These are phyloP conservation scores for Poecile montanus DNA, from an alignment of 2,797 vertebrate species.

Conservation along the genomic window DNA sequence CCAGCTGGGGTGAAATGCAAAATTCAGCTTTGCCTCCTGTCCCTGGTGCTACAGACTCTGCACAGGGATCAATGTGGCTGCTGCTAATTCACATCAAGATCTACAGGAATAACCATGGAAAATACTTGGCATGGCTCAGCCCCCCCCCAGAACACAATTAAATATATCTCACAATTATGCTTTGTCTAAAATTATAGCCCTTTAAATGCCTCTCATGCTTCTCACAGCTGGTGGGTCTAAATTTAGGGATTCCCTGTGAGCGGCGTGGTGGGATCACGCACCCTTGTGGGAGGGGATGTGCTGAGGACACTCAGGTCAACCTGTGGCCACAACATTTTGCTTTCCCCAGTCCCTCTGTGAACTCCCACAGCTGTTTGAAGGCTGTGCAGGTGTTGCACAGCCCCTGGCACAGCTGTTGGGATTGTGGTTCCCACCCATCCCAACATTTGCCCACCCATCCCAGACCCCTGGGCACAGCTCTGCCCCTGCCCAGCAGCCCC, in stretches of 20 bases:
- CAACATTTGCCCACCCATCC: background rate
- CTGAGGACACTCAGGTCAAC: background rate
- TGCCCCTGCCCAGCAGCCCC: background rate
- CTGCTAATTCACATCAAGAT: background rate
- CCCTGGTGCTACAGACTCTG: accelerated
- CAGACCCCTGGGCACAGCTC: background rate
- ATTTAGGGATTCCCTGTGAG: slow-evolving; percentile 36
- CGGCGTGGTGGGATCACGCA: accelerated
- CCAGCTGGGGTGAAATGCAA: background rate
- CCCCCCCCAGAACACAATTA: slow-evolving; percentile 15
- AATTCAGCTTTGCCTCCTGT: background rate
- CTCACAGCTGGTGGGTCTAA: slow-evolving; percentile 57
- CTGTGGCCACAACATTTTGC: background rate
- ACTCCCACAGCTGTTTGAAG: background rate
- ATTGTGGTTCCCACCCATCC: background rate
- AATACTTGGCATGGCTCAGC: slow-evolving; percentile 44
- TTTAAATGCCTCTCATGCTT: background rate
- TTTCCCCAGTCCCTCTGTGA: background rate
- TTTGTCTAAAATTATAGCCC: slow-evolving; percentile 55
- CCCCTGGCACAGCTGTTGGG: background rate
- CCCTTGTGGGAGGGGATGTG: background rate
- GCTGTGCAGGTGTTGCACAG: background rate
- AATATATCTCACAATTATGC: slow-evolving; percentile 54
- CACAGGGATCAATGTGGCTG: background rate
- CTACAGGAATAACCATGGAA: slow-evolving; percentile 49